A percentile compares a stretch with the other conserved stretches of the same genome.
Evolutionary conservation across 2,113 vertebrate genomes (phyloP).

Genomic region (Calyptommatus sinebrachiatus): DNA sequence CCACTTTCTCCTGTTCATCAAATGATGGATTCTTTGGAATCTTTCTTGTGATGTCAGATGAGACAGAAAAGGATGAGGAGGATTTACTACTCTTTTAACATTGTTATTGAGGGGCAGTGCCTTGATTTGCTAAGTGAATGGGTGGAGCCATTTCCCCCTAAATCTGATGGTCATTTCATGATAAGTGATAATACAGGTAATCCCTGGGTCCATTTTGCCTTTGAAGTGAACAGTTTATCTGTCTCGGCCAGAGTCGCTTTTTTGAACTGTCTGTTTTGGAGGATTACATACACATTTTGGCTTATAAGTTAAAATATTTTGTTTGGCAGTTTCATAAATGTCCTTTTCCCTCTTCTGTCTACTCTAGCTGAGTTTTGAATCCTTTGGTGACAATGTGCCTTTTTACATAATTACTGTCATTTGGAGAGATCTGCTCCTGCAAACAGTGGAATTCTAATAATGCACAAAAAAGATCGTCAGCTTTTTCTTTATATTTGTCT

Average conservation of each 20-base stretch:
- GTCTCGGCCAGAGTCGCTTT: slow-evolving; percentile 64
- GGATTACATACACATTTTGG: slow-evolving; percentile 83
- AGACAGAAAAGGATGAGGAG: not conserved
- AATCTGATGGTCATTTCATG: slow-evolving; percentile 66
- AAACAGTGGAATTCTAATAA: slow-evolving; percentile 70
- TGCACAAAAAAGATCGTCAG: slow-evolving; percentile 42
- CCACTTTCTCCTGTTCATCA: not conserved
- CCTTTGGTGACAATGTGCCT: slow-evolving; percentile 63
- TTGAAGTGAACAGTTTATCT: slow-evolving; percentile 72
- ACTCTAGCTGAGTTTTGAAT: slow-evolving; percentile 42
- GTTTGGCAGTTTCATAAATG: slow-evolving; percentile 74
- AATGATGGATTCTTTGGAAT: not conserved
- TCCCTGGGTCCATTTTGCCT: slow-evolving; percentile 60
- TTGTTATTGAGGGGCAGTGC: not conserved
- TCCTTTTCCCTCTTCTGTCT: slow-evolving; percentile 10
- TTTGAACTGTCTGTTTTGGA: slow-evolving; percentile 78
- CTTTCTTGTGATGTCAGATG: rapidly evolving
- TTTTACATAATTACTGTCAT: slow-evolving; percentile 67
- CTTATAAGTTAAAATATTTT: slow-evolving; percentile 86
- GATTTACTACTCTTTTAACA: slow-evolving; percentile 44
- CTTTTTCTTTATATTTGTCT: slow-evolving; percentile 53
- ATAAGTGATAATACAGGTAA: slow-evolving; percentile 69
- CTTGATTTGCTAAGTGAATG: slow-evolving; percentile 42
- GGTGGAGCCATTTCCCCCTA: slow-evolving; percentile 46
- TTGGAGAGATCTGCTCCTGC: slow-evolving; percentile 61